Evolutionary conservation across 2,113 vertebrate species (phyloP).

Genomic region (rat (Rattus norvegicus)): DNA sequence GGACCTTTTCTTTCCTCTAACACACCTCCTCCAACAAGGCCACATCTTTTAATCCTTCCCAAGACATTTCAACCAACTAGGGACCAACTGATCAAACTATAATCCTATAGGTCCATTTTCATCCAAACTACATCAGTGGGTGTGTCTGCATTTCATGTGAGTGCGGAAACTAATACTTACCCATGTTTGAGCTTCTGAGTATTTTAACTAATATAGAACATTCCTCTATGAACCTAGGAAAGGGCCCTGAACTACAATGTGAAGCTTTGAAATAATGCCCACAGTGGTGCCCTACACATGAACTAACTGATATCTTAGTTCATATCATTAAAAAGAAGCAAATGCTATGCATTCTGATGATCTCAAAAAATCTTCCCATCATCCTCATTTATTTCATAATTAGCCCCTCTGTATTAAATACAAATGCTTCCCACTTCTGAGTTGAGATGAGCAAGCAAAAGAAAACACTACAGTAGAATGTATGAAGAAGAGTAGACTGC

Average conservation of each 20-base stretch:
- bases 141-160: not conserved
- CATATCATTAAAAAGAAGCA: constrained; percentile 38
- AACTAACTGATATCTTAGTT: not conserved
- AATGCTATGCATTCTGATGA: constrained; percentile 30
- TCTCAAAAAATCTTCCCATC: not conserved
- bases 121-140: not conserved
- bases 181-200: not conserved
- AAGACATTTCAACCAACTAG: not conserved
- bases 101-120: not conserved
- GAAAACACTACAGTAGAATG: not conserved
- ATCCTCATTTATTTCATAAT: constrained; percentile 18
- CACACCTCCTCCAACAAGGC: not conserved
- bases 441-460: not conserved
- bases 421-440: constrained; percentile 6
- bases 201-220: not conserved
- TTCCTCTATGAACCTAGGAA: not conserved
- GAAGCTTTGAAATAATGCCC: not conserved
- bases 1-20: not conserved
- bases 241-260: not conserved
- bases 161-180: not conserved
- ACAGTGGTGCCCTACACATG: not conserved
- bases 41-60: not conserved
- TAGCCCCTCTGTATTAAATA: not conserved
- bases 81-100: not conserved
- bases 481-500: not conserved